Evolutionary conservation across 2,113 vertebrate species (phyloP).

Genomic region (Triplophysa tibetana): DNA sequence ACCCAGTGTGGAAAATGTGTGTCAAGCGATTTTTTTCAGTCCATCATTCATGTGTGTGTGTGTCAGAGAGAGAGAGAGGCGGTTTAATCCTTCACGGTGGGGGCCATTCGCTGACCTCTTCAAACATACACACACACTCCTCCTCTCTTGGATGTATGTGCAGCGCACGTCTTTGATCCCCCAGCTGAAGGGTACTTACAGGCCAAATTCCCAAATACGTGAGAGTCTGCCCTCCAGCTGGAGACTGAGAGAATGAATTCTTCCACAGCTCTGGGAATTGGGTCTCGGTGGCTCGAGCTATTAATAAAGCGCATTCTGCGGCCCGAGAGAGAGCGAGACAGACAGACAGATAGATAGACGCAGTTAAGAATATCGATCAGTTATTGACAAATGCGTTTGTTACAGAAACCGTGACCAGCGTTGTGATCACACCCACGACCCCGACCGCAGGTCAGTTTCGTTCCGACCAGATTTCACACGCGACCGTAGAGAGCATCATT

Average conservation of each 20-base stretch:
- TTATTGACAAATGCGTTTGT: conserved; percentile 28
- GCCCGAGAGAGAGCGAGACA: not conserved
- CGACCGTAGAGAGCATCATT: not conserved
- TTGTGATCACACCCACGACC: not conserved
- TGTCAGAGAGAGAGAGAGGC: conserved; percentile 4
- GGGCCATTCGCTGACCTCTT: conserved; percentile 45
- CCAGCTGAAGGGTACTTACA: conserved; percentile 55
- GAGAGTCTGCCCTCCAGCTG: conserved; percentile 53
- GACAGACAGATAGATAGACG: not conserved
- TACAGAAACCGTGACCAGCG: conserved; percentile 17
- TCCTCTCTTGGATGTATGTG: conserved; percentile 21
- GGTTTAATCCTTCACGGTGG: conserved; percentile 15
- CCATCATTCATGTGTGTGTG: not conserved
- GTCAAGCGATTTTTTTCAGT: conserved; percentile 14
- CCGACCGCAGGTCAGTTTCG: conserved; percentile 1
- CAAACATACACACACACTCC: not conserved
- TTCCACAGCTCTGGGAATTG: conserved; percentile 52
- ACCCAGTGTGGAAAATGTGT: conserved; percentile 7
- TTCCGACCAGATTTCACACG: conserved; percentile 24
- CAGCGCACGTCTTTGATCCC: conserved; percentile 49
- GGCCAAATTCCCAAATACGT: conserved; percentile 55
- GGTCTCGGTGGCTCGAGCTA: conserved; percentile 48
- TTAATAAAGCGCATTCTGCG: conserved; percentile 49
- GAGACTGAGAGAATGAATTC: conserved; percentile 49
- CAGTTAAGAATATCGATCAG: conserved; percentile 28